Base-by-base conservation (phyloP, 2,888 invertebrate genomes). In the Agrilus cyanescens region DNA sequence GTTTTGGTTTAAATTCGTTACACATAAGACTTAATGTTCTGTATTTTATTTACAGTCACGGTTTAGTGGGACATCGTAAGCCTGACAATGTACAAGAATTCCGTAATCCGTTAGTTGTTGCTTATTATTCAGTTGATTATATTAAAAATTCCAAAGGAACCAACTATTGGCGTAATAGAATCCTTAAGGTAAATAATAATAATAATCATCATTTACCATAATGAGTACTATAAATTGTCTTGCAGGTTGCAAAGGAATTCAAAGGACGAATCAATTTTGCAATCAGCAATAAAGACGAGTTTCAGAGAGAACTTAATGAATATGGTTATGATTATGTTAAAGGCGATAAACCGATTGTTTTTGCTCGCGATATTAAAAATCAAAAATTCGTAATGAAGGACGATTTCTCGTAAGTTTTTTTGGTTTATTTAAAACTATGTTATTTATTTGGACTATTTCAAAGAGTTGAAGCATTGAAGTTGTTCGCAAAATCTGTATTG, bases 91-190 rank as follows among this genome's bases (percentile, higher is more conserved):
- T 75, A 4, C 78, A 75, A 41, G 90, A 95, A 58, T 97, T 97
- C 73, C 76, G 76, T 56, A 84, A 83, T 60, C 97, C 98, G 2
- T 67, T 93, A 48, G 76, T 97, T 34, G 82, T 91, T 41, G 96
- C 87, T 20, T 98, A 90, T 69, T 99, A 84, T 67, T 76, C 74
- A 53, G 94, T 98, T 10, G 97, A 99, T 68, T 98, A 98, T 61
- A 76, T 82, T 20, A 97, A 95, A 73, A 97, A 98, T 67, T 75
- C 85, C 16, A 99, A 99, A 70, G 97, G 93, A 38, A 95, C 96
- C 40, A 96, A 98, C 72, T 98, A 98, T 74, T 98, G 97, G 96
- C 84, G 95, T 58, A 96, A 96, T 71, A 81, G 96, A 52, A 82
- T 96, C 39, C 76, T 96, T 56, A 96, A 96, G 72, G 80, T 78